These are phyloP conservation scores for Zaprionus kolodkinae DNA, from an alignment of 1,140 invertebrate genomes.

Conservation along the genomic window DNA sequence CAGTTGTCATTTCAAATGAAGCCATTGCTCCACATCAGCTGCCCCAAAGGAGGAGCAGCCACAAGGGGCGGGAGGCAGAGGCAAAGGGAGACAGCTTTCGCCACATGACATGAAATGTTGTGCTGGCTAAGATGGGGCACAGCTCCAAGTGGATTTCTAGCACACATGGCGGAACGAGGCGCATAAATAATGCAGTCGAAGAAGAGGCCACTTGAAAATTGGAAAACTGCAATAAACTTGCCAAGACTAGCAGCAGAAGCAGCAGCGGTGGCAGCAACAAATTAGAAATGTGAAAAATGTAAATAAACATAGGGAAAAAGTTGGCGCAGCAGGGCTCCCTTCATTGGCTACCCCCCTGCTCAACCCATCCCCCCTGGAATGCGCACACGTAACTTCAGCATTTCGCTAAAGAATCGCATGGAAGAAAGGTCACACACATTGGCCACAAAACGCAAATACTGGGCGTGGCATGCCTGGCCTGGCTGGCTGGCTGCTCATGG, in stretches of 20 bases:
- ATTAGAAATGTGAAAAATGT: constrained; percentile 45
- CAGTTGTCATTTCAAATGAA: constrained; percentile 78
- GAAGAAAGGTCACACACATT: constrained; percentile 31
- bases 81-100: constrained; percentile 41
- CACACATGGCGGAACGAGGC: constrained; percentile 65
- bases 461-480: constrained; percentile 22
- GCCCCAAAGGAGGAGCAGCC: not conserved
- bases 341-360: not conserved
- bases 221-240: constrained; percentile 71
- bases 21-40: constrained; percentile 71
- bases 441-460: constrained; percentile 14
- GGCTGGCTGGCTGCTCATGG: not conserved
- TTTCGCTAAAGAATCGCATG: constrained; percentile 24
- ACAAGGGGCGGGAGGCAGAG: not conserved
- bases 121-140: constrained; percentile 34
- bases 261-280: constrained; percentile 28
- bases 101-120: constrained; percentile 52
- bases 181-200: constrained; percentile 72
- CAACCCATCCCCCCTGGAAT: not conserved
- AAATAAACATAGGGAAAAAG: constrained; percentile 44
- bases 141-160: constrained; percentile 72
- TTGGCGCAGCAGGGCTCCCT: constrained; percentile 38
- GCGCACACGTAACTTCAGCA: constrained; percentile 6
- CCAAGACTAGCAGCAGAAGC: constrained; percentile 15
- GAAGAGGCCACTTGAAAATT: constrained; percentile 67